Evolutionary conservation across 2,113 vertebrate species (phyloP).

Genomic region (Rhipidura dahli): DNA sequence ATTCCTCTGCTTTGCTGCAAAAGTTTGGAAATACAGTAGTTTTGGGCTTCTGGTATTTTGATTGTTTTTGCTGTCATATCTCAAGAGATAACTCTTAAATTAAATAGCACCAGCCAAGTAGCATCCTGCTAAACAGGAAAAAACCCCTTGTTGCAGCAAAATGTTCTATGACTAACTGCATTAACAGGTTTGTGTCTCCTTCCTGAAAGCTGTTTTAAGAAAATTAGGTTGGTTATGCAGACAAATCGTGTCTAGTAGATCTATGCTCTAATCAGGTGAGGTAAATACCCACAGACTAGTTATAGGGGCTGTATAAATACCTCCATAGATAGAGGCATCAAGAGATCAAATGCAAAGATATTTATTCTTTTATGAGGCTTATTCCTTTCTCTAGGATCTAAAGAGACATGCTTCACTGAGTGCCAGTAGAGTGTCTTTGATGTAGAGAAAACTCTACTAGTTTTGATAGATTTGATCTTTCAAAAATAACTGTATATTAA

Average conservation of each 20-base stretch:
- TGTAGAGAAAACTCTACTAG: not conserved
- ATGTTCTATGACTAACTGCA: not conserved
- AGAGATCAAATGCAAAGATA: slow-evolving; percentile 35
- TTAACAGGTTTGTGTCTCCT: not conserved
- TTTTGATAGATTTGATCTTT: not conserved
- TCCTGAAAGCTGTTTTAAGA: not conserved
- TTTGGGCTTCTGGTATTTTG: not conserved
- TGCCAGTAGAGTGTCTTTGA: not conserved
- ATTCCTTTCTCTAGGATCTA: not conserved
- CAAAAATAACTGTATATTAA: not conserved
- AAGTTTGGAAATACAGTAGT: not conserved
- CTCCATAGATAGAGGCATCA: slow-evolving; percentile 27
- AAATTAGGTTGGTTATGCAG: not conserved
- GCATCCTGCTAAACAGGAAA: not conserved
- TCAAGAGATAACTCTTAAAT: not conserved
- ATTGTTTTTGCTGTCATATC: not conserved
- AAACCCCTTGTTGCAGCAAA: not conserved
- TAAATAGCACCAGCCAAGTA: not conserved
- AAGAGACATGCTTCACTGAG: not conserved
- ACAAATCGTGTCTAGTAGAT: not conserved
- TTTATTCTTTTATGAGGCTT: slow-evolving; percentile 41
- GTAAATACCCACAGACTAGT: not conserved
- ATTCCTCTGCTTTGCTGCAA: not conserved
- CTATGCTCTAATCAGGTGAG: not conserved
- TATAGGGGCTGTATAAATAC: slow-evolving; percentile 23